phyloP scores from a whole-genome alignment of 2,888 invertebrate genomes.

The Ypsolopha scabrella region DNA sequence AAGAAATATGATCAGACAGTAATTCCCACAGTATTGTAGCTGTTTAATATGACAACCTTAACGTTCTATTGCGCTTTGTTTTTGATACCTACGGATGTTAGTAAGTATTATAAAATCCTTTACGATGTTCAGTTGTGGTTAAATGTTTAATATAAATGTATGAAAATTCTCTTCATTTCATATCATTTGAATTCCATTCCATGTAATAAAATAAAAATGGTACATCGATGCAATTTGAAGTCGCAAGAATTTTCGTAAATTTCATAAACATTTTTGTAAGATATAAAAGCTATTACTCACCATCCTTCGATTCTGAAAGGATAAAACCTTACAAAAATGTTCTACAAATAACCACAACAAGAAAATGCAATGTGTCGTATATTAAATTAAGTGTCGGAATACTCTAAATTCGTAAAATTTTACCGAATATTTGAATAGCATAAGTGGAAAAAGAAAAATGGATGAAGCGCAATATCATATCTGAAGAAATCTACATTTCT shows the following conservation, averaged over 20 bases:
- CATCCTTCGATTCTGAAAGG: slow-evolving; percentile 63
- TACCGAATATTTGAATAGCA: background rate
- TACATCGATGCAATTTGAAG: no score
- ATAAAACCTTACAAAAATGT: slow-evolving; percentile 54
- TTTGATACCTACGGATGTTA: background rate
- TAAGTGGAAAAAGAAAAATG: background rate
- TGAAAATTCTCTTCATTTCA: no score
- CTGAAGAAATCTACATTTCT: slow-evolving; percentile 29
- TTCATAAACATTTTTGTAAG: slow-evolving; percentile 55
- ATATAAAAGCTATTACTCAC: slow-evolving; percentile 44
- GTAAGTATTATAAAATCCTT: background rate
- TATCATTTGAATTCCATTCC: no score
- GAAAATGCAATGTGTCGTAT: background rate
- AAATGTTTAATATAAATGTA: background rate
- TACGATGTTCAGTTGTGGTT: background rate
- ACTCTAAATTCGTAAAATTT: slow-evolving; percentile 3
- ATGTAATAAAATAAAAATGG: no score
- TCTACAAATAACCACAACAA: slow-evolving; percentile 34
- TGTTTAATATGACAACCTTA: slow-evolving; percentile 2
- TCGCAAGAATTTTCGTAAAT: slow-evolving; percentile 36
- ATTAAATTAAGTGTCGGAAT: slow-evolving; percentile 4
- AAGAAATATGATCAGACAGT: no score
- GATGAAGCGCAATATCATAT: slow-evolving; percentile 25
- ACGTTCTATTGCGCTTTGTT: background rate
- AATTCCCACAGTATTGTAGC: background rate